Evolutionary conservation across 2,888 invertebrate genomes (phyloP).

Genomic region (Heliconius charithonia): DNA sequence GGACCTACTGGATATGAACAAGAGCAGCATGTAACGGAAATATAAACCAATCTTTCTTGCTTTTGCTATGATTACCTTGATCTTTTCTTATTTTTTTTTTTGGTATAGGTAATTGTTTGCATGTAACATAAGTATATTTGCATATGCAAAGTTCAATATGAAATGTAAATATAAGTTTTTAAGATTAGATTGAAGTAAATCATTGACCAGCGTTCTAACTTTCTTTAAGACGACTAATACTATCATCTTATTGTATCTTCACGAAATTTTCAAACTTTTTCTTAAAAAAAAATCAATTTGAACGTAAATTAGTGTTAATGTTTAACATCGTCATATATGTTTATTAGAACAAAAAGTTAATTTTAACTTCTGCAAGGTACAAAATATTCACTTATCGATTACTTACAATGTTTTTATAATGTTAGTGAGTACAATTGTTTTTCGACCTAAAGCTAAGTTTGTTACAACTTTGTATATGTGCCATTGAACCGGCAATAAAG

Average conservation of each 20-base stretch:
- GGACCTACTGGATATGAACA: background rate
- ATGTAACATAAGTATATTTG: slow-evolving; percentile 49
- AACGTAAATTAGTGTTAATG: slow-evolving; percentile 13
- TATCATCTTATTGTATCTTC: slow-evolving; percentile 12
- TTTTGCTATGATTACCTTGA: slow-evolving; percentile 78
- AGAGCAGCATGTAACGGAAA: background rate
- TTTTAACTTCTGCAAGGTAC: slow-evolving; percentile 62
- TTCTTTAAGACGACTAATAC: slow-evolving; percentile 47
- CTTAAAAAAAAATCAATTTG: background rate
- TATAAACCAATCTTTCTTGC: slow-evolving; percentile 33
- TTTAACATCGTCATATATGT: background rate
- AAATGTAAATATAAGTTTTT: slow-evolving; percentile 44
- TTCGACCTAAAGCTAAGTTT: slow-evolving; percentile 24
- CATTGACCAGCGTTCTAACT: slow-evolving; percentile 67
- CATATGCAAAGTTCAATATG: slow-evolving; percentile 35
- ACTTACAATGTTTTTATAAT: slow-evolving; percentile 34
- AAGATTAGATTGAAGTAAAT: slow-evolving; percentile 81
- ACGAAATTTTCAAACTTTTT: no score
- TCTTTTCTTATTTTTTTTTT: slow-evolving; percentile 69
- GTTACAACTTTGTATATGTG: slow-evolving; percentile 57
- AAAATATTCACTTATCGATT: slow-evolving; percentile 64
- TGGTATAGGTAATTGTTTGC: slow-evolving; percentile 51
- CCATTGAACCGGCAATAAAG: slow-evolving; percentile 71
- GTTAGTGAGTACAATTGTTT: slow-evolving; percentile 44
- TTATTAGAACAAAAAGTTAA: slow-evolving; percentile 10